Conservation (phyloP, 2,888 invertebrate species). For the Trachelus stipa region DNA sequence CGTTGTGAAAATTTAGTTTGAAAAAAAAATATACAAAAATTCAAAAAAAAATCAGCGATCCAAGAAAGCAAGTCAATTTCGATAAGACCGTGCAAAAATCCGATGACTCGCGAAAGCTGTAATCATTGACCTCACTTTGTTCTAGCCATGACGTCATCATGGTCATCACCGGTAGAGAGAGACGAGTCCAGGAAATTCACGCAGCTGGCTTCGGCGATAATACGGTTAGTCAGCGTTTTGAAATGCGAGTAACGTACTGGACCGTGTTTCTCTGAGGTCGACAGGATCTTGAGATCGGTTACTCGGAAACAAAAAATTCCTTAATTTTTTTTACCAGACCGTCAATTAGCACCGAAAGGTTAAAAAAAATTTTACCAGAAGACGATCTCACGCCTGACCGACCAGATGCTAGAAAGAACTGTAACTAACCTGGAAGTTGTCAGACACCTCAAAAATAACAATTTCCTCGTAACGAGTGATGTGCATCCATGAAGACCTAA, state of each 20-base stretch:
- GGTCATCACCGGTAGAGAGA: slow-evolving; percentile 5
- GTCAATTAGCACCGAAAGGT: too few species aligned
- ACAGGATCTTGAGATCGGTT: too few species aligned
- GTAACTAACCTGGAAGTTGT: not conserved
- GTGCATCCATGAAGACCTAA: not conserved
- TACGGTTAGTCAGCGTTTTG: not conserved
- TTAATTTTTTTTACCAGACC: too few species aligned
- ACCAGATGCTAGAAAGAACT: not conserved
- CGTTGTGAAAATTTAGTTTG: too few species aligned
- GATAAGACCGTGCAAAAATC: not conserved
- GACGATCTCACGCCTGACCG: not conserved
- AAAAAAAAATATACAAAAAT: too few species aligned
- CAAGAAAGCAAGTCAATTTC: not conserved
- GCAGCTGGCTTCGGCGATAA: not conserved
- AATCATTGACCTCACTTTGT: not conserved
- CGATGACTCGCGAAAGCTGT: not conserved
- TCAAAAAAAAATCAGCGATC: too few species aligned
- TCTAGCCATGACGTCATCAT: slow-evolving; percentile 6
- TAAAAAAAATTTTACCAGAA: not conserved
- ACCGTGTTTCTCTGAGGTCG: not conserved
- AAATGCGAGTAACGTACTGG: not conserved
- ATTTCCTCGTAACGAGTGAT: not conserved
- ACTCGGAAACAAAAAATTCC: too few species aligned
- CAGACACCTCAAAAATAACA: not conserved
- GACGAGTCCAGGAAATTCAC: slow-evolving; percentile 1